Percentiles rank a stretch among this genome's conserved stretches.
Evolutionary conservation across 2,888 invertebrate genomes (phyloP).

Genomic region (Pterostichus niger): DNA sequence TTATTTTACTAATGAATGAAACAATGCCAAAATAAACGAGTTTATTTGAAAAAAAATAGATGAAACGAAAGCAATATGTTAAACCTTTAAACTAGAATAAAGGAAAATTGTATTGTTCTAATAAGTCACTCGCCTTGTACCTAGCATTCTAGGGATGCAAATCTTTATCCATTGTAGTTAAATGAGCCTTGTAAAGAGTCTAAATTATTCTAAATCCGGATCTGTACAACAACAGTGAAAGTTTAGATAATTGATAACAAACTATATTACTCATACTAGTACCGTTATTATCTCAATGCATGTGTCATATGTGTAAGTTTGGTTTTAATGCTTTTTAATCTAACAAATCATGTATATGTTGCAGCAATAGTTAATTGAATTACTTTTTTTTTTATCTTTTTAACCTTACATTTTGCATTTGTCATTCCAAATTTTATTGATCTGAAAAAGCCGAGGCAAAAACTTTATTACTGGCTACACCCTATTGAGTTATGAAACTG

Average conservation of each 20-base stretch:
- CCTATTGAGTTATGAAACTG: neutral
- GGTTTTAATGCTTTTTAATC: neutral
- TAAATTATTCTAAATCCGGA: too few relatives aligned
- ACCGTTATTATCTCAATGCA: neutral
- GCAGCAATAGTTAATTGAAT: conserved; percentile 26
- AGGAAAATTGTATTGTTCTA: too few relatives aligned
- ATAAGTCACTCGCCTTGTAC: too few relatives aligned
- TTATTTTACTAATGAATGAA: too few relatives aligned
- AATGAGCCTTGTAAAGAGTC: too few relatives aligned
- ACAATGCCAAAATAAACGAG: too few relatives aligned
- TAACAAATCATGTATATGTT: conserved; percentile 2
- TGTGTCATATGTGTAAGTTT: neutral
- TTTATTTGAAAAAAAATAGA: too few relatives aligned
- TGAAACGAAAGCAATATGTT: too few relatives aligned
- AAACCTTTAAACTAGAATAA: too few relatives aligned
- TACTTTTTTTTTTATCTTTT: conserved; percentile 32
- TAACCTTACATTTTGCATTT: conserved; percentile 35
- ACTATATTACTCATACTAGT: neutral
- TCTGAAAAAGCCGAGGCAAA: conserved; percentile 11
- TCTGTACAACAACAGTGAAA: neutral
- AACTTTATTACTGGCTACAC: conserved; percentile 20
- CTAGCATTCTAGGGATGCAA: too few relatives aligned
- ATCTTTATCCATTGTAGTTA: too few relatives aligned
- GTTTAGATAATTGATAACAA: conserved; percentile 13
- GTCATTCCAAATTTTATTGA: conserved; percentile 22